These are phyloP conservation scores for Artibeus jamaicensis DNA, from an alignment of 2,797 vertebrate genomes.

Conservation along the genomic window DNA sequence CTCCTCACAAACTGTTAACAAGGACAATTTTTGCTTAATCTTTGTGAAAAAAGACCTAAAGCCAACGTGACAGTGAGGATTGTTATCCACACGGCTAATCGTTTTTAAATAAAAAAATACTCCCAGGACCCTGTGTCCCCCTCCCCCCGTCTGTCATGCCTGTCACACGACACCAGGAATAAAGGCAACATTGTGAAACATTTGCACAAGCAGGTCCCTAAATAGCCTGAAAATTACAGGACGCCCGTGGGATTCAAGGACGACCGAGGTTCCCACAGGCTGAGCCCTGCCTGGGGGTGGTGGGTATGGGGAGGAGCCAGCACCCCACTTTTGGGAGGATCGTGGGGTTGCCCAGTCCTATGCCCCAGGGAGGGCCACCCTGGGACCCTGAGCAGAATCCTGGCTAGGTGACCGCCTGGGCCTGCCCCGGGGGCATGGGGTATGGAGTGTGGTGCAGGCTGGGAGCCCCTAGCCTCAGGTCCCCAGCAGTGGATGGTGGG, in stretches of 20 bases:
- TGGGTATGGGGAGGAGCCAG: not conserved
- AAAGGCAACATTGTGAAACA: not conserved
- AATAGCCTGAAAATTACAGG: slow-evolving; percentile 47
- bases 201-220: not conserved
- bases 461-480: not conserved
- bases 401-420: rapidly evolving
- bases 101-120: not conserved
- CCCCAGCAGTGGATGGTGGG: not conserved
- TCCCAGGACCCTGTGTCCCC: rapidly evolving
- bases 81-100: not conserved
- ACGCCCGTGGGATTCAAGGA: not conserved
- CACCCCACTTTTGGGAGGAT: too few species aligned
- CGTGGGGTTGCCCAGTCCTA: rapidly evolving
- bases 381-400: not conserved
- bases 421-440: too few species aligned
- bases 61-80: not conserved
- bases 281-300: rapidly evolving
- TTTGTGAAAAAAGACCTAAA: not conserved
- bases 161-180: not conserved
- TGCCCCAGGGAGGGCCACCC: not conserved
- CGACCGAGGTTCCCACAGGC: not conserved
- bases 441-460: not conserved
- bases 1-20: not conserved
- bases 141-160: too few species aligned
- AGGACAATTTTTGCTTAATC: not conserved